Percentiles rank a stretch among this genome's conserved stretches.
Conservation (phyloP, 1,140 invertebrate genomes). For the Eulimnadia texana region DNA sequence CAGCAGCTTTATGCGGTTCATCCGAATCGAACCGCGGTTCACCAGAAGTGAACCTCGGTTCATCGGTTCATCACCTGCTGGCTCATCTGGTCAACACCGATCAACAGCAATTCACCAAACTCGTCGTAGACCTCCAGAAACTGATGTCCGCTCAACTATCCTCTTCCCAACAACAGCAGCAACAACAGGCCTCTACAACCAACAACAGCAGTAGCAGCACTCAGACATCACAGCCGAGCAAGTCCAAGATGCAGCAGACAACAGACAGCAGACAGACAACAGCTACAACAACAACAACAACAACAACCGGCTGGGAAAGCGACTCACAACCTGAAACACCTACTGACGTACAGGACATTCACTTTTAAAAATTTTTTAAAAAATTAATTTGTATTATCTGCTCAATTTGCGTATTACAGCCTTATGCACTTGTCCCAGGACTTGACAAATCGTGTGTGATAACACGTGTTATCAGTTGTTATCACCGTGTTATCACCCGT, state of each 20-base stretch:
- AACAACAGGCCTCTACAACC: constrained; percentile 22
- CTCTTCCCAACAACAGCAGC: constrained; percentile 23
- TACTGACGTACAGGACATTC: constrained; percentile 19
- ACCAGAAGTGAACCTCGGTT: constrained; percentile 1
- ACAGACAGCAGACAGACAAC: no score
- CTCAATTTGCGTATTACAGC: no score
- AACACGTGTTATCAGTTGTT: no score
- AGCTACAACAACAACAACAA: neutral
- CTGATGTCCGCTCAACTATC: constrained; percentile 15
- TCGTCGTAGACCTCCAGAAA: constrained; percentile 12
- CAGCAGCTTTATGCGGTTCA: constrained; percentile 39
- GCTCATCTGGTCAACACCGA: constrained; percentile 4
- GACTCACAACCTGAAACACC: constrained; percentile 20
- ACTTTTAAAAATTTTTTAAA: constrained; percentile 14
- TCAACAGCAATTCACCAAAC: neutral
- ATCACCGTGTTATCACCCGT: no score
- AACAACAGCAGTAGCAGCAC: constrained; percentile 15
- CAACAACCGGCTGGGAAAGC: constrained; percentile 6
- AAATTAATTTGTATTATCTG: no score
- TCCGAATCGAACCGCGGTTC: constrained; percentile 25
- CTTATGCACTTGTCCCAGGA: no score
- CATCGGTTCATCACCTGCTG: neutral
- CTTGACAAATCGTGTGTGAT: no score
- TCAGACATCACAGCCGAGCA: neutral
- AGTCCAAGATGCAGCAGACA: constrained; percentile 2